Evolutionary conservation across 2,888 invertebrate species (phyloP), one percentile per base, ranked within the genome.

Genomic region (Spisula subtruncata): DNA sequence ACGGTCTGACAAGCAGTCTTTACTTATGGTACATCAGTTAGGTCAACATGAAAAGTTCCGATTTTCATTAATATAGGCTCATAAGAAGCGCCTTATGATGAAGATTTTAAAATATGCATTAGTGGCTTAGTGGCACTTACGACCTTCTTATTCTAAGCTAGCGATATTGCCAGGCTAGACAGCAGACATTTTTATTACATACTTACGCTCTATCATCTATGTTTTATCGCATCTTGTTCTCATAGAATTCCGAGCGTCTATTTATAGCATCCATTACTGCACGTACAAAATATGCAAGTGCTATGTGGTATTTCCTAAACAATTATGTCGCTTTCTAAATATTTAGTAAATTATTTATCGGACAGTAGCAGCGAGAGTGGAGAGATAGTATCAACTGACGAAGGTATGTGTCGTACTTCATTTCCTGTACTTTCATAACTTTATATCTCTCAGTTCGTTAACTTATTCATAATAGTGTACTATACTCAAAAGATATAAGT

Each of bases 311-410:
- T 6, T 66, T 66, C n/a, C 60, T 25, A 12, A 20, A n/a, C 25
- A 75, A 48, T 8, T 0, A 83, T 60, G 83, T 56, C 83, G 25
- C 66, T 83, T 56, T 60, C 83, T 8, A 83, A 83, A 46, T 83
- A 83, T 48, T 83, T 83, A 71, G 41, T 35, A 29, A 20, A 46
- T 25, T 83, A 83, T 48, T 46, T 46, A 29, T 83, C 83, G 2
- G 83, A 66, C 16, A 83, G n/a, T n/a, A n/a, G 41, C 41, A 41
- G 46, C 46, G 83, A 83, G 48, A 83, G 83, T 48, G 83, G 83
- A 14, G 71, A 83, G 29, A 46, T 83, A 35, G 41, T 41, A 5
- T 20, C 83, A n/a, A 71, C 83, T 10, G 32, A 60, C 10, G 71
- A 83, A 60, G 83, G 83, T 83, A 71, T 25, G 66, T 83, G 6